phyloP scores from a whole-genome alignment of 2,113 vertebrate species.

The Daphoenositta chrysoptera region DNA sequence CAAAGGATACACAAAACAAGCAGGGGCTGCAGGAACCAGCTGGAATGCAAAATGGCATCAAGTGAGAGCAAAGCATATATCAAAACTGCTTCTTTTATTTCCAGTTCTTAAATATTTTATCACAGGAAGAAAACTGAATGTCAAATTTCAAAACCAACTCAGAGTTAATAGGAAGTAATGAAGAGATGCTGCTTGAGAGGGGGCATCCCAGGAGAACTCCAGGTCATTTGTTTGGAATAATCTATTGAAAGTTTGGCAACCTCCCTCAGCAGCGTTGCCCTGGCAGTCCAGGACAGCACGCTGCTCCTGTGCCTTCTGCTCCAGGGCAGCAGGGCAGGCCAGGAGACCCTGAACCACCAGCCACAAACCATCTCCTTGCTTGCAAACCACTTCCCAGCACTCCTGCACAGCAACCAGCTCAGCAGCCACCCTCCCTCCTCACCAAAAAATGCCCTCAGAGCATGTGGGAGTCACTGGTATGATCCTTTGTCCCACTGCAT shows the following conservation, averaged over 20 bases:
- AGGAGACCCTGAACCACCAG: background rate
- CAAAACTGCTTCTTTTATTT: background rate
- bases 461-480: background rate
- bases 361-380: background rate
- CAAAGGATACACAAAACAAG: accelerated
- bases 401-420: background rate
- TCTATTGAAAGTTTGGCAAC: background rate
- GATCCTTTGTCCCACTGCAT: background rate
- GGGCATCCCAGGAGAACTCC: background rate
- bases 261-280: background rate
- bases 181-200: background rate
- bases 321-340: background rate
- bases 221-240: background rate
- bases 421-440: background rate
- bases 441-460: background rate
- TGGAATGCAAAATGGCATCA: background rate
- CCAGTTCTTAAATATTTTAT: background rate
- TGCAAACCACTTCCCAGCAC: background rate
- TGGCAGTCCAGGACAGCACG: background rate
- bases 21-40: background rate
- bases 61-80: background rate
- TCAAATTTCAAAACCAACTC: background rate
- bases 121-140: background rate
- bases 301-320: background rate
- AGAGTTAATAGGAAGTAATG: background rate